Base-by-base conservation (phyloP, 1,140 invertebrate species). In the Hycleus phaleratus region DNA sequence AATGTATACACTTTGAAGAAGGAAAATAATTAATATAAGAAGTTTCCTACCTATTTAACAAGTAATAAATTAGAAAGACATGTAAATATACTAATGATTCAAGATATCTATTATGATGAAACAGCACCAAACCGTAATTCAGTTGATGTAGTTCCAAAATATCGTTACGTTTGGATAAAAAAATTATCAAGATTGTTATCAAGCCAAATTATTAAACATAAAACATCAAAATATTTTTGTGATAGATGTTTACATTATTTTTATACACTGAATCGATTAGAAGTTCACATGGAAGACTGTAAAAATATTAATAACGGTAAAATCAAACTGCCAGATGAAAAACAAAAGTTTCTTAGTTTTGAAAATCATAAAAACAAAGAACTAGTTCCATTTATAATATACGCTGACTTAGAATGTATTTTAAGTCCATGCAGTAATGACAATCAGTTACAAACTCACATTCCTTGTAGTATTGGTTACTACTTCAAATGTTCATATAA, bases 91-190 rank as follows among this genome's bases (percentile, higher is more conserved):
- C 45, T 70, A 2, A 18, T 67, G 0, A 45, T 70, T 4, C 57
- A 70, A 56, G 58, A 67, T 56, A 6, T 38, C 2, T 69, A 67
- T 52, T 8, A 49, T 3, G 64, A 66, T 18, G 47, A 59, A 12
- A 45, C 61, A 7, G 49, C 24, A 4, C 26, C 11, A 38, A 38
- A 43, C 40, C 38, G 43, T 26, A 38, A 18, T 46, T 46, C 26
- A 26, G 1, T 60, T 24, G 25, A 26, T 53, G 32, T 47, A 8
- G 49, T 47, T 49, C 26, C n/a, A n/a, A 63, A 56, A 48, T 52
- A 58, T 11, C 69, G 72, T 60, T 72, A 61, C 58, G 58, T 62
- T 48, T 66, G 67, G 55, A 70, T 71, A 8, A 71, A 67, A 50
- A 63, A 68, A 53, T 56, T 71, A 10, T 60, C 53, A 3, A 55